These are phyloP conservation scores for Lates calcarifer DNA, from an alignment of 2,113 vertebrate genomes.

Conservation along the genomic window DNA sequence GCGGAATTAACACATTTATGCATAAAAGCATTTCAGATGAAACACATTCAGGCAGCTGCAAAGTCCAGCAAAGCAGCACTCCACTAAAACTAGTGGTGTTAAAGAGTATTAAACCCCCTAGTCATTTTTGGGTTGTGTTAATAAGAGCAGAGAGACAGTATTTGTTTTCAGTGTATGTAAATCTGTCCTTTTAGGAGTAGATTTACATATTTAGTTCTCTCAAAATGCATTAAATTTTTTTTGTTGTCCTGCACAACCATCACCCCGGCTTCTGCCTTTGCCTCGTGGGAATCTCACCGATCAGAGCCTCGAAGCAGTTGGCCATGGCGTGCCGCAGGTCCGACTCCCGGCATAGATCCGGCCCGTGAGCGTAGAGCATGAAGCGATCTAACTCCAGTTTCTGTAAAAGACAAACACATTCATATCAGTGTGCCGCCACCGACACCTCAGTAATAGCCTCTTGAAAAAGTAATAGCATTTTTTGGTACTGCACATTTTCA, in stretches of 20 bases:
- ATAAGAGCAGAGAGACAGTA: neutral
- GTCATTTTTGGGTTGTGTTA: slow-evolving; percentile 25
- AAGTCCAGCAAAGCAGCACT: slow-evolving; percentile 27
- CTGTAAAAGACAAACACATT: slow-evolving; percentile 81
- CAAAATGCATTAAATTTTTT: slow-evolving; percentile 16
- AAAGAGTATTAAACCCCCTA: neutral
- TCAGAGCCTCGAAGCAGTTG: slow-evolving; percentile 99
- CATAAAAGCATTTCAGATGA: neutral
- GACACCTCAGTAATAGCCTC: slow-evolving; percentile 47
- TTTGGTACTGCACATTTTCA: slow-evolving; percentile 33
- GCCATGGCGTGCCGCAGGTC: slow-evolving; percentile 99
- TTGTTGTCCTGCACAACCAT: neutral
- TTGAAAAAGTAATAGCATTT: slow-evolving; percentile 53
- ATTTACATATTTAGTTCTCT: slow-evolving; percentile 54
- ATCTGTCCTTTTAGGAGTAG: slow-evolving; percentile 45
- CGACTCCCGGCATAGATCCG: slow-evolving; percentile 97
- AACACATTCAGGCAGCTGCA: neutral
- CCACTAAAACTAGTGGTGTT: neutral
- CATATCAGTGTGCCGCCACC: slow-evolving; percentile 30
- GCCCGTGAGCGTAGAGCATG: slow-evolving; percentile 99
- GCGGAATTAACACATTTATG: slow-evolving; percentile 24
- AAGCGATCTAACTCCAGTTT: slow-evolving; percentile 98
- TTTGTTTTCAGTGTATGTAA: slow-evolving; percentile 52
- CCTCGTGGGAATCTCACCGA: slow-evolving; percentile 86
- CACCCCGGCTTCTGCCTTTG: accelerated